Base-by-base conservation (phyloP, 2,113 vertebrate genomes). In the Indicator indicator region DNA sequence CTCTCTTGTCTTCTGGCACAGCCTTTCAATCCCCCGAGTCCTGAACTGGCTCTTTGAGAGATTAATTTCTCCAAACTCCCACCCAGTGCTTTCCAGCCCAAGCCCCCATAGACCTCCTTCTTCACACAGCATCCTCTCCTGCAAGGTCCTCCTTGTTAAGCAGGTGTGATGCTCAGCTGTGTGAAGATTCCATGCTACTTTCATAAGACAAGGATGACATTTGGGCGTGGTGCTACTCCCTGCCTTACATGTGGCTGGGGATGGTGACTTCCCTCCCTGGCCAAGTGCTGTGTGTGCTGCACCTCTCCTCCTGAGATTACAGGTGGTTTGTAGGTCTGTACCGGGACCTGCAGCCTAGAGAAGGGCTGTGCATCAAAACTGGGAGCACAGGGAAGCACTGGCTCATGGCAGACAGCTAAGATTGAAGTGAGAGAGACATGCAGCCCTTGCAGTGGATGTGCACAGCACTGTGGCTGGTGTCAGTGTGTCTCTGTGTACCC, bases 391-490 rank as follows among this genome's bases (percentile, higher is more conserved):
- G 33, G 59, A 74, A 52, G 50, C 12, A 9, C 18, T 83, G 16
- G 10, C 30, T 64, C 38, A 42, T 2, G 17, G 15, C 28, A 76
- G 54, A 48, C 12, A 78, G 56, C 16, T 28, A 75, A 32, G 74
- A 44, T 2, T 1, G 0, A 50, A 23, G 9, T 26, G 28, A 65
- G 40, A 16, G 40, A 65, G 68, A 13, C 26, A 40, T 40, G n/a
- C 40, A 70, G 15, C 27, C 21, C 19, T 16, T 12, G 16, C 15
- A 11, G 12, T 30, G 54, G 58, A 23, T 2, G 0, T 20, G 9
- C 23, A n/a, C 5, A 19, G 8, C 58, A 7, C 23, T 0, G 0
- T 11, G n/a, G 71, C 32, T 40, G 15, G 21, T 58, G 46, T 40
- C 69, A 91, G 54, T 3, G 1, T 7, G 11, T 9, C 56, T 26